phyloP scores from a whole-genome alignment of 2,888 invertebrate species.

The Parochlus steinenii region DNA sequence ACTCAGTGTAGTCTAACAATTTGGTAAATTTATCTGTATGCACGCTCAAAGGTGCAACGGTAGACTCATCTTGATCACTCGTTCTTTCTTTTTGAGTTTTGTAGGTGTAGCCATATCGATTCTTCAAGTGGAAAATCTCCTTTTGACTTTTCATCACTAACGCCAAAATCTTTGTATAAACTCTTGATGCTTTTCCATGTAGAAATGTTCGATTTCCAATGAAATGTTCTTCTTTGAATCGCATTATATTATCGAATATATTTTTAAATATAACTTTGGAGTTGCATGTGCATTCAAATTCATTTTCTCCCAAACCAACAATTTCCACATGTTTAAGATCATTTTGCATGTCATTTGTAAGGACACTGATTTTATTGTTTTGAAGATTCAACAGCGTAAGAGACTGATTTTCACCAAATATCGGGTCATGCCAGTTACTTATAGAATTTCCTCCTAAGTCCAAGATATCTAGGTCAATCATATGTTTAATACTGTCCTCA shows the following conservation, averaged over 20 bases:
- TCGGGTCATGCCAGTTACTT: conserved; percentile 34
- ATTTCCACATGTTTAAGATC: conserved; percentile 34
- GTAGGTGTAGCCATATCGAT: background rate
- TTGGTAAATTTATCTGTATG: too few species aligned
- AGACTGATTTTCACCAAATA: conserved; percentile 27
- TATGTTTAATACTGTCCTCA: conserved; percentile 20
- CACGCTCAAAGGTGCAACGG: too few species aligned
- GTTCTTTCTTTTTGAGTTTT: background rate
- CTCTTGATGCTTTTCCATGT: background rate
- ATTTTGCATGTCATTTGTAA: conserved; percentile 37
- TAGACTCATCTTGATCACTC: too few species aligned
- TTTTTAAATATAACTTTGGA: conserved; percentile 21
- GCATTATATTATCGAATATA: conserved; percentile 20
- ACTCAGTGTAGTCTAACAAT: too few species aligned
- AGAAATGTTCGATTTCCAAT: conserved; percentile 10
- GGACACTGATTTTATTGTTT: conserved; percentile 37
- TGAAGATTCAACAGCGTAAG: conserved; percentile 32
- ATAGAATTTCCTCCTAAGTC: conserved; percentile 38
- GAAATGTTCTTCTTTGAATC: conserved; percentile 16
- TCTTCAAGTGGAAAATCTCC: background rate
- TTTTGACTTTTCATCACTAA: background rate
- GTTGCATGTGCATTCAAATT: conserved; percentile 42
- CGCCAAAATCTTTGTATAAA: background rate
- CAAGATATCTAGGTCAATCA: conserved; percentile 32
- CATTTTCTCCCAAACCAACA: conserved; percentile 37